These are phyloP conservation scores for Catocala sponsa DNA, from an alignment of 2,888 invertebrate genomes.

Conservation along the genomic window DNA sequence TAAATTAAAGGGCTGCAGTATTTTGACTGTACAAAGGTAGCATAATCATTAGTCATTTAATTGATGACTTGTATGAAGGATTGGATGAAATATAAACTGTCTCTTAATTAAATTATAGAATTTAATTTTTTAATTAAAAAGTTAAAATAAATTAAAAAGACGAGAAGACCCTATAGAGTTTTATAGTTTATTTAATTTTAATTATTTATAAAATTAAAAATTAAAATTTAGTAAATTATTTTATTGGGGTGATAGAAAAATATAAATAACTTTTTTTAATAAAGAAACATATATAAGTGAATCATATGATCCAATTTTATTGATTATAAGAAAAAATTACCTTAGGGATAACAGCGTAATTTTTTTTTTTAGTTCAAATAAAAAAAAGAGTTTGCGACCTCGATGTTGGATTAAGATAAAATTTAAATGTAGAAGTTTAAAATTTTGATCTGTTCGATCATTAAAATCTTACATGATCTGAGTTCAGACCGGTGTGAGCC, in stretches of 20 bases:
- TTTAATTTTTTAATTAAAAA: constrained; percentile 89
- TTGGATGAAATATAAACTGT: constrained; percentile 90
- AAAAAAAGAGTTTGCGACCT: constrained; percentile 93
- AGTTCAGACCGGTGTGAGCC: constrained; percentile 95
- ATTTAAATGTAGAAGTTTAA: constrained; percentile 90
- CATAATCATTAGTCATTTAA: constrained; percentile 93
- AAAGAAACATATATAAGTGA: constrained; percentile 75
- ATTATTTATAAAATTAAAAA: constrained; percentile 67
- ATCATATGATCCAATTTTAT: constrained; percentile 86
- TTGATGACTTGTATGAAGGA: constrained; percentile 93
- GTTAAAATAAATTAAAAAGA: constrained; percentile 90
- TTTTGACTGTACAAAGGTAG: constrained; percentile 94
- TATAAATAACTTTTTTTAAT: constrained; percentile 85
- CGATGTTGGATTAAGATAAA: constrained; percentile 95
- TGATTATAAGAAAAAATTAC: constrained; percentile 92
- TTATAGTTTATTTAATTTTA: constrained; percentile 77
- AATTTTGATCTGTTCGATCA: constrained; percentile 93
- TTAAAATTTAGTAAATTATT: constrained; percentile 77
- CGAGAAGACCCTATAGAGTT: constrained; percentile 94
- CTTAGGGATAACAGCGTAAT: constrained; percentile 96
- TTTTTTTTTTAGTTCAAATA: constrained; percentile 92
- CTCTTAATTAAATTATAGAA: constrained; percentile 75
- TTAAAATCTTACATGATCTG: constrained; percentile 96
- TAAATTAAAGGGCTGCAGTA: constrained; percentile 93
- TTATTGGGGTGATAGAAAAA: constrained; percentile 90